Evolutionary conservation across 2,888 invertebrate species (phyloP).

Genomic region (Amphimallon solstitiale): DNA sequence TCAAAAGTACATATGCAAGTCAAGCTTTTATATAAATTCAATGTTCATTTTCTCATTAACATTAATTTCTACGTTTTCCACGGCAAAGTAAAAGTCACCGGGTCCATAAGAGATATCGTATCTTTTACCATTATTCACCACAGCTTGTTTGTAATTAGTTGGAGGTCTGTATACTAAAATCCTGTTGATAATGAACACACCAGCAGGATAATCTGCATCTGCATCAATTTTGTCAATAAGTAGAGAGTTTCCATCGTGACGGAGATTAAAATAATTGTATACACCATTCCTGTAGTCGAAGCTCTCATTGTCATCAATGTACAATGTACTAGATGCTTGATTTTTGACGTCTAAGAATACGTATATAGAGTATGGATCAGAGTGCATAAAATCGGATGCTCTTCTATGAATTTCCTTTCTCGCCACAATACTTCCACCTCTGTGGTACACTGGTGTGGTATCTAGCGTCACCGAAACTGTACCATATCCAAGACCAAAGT

Average conservation of each 20-base stretch:
- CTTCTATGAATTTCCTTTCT: slow-evolving; percentile 46
- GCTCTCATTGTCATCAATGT: slow-evolving; percentile 81
- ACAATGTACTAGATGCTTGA: slow-evolving; percentile 79
- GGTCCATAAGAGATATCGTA: background rate
- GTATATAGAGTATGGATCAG: slow-evolving; percentile 50
- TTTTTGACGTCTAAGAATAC: slow-evolving; percentile 61
- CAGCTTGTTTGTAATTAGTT: background rate
- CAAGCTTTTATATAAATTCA: background rate
- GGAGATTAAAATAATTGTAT: slow-evolving; percentile 11
- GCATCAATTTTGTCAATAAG: background rate
- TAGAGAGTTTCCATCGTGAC: background rate
- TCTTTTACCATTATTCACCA: background rate
- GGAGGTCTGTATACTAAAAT: background rate
- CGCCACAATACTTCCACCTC: slow-evolving; percentile 52
- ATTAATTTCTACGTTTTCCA: background rate
- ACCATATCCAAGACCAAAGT: slow-evolving; percentile 7
- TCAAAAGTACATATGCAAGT: no score
- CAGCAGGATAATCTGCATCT: background rate
- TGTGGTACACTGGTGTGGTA: slow-evolving; percentile 51
- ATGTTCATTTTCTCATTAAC: background rate
- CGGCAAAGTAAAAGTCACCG: background rate
- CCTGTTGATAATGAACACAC: background rate
- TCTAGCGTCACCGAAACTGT: slow-evolving; percentile 26
- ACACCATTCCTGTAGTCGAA: slow-evolving; percentile 56
- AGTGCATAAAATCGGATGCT: slow-evolving; percentile 47